Base-by-base conservation (phyloP, 2,797 vertebrate genomes). In the Anomalospiza imberbis region DNA sequence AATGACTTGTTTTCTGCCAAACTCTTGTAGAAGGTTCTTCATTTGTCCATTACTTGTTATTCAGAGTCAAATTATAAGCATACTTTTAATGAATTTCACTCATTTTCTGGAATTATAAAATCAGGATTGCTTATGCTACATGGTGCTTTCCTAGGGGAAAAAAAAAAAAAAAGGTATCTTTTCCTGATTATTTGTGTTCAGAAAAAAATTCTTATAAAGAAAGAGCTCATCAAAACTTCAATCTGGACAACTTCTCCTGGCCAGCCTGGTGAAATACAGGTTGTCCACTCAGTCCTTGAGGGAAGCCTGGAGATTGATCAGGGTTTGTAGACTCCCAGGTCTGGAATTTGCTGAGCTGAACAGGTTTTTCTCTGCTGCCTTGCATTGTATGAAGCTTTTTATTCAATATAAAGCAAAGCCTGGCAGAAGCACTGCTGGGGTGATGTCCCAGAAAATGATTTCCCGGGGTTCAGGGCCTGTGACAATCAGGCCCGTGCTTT, bases 121-220 rank as follows among this genome's bases (percentile, higher is more conserved):
- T 5, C 10, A 70, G 21, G 29, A 32, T 42, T 65, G 17, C 8
- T 22, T 17, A 9, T 3, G 12, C 10, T 45, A 2, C 0, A 0
- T 21, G 6, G 13, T 14, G 10, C 32, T 19, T 9, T 62, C 22
- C 38, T 58, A 21, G 48, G 55, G n/a, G 34, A 34, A 34, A 34
- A 17, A 5, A 21, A 58, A 85, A 67, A 36, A 55, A 55, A 60
- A 13, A 10, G 3, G 1, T 3, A 20, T 26, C 0, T 55, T 73
- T 51, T 72, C 16, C 13, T 38, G 6, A 45, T 65, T 72, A 8
- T 42, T 80, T 5, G 3, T 22, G 6, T 51, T 79, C 12, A 80
- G 38, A 36, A 83, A 72, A 40, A 54, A 36, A 1, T 6, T 54
- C 5, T 71, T 60, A 11, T 3, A 14, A 81, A 38, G 25, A 28